Evolutionary conservation across 2,888 invertebrate species (phyloP).

Genomic region (Podabrus alpinus): DNA sequence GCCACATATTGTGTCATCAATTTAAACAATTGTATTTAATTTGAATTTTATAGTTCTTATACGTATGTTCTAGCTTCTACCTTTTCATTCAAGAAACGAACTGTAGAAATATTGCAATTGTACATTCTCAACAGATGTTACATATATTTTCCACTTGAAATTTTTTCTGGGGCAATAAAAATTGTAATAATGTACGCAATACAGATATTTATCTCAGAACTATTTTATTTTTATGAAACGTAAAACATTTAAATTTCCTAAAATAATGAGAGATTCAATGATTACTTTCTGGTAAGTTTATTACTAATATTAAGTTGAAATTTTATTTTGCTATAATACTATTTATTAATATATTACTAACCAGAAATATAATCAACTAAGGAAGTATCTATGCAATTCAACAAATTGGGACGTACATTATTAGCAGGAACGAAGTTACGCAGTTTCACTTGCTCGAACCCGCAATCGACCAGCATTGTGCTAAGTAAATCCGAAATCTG

Average conservation of each 20-base stretch:
- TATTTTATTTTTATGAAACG: not conserved
- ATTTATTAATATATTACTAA: no score
- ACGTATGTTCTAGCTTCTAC: not conserved
- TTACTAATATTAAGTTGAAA: no score
- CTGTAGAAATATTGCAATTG: not conserved
- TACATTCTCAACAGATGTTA: not conserved
- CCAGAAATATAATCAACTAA: not conserved
- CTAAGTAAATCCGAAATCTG: not conserved
- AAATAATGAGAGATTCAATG: not conserved
- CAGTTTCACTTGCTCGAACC: not conserved
- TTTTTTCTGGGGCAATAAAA: not conserved
- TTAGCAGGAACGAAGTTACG: not conserved
- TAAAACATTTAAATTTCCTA: not conserved
- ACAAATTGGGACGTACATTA: no score
- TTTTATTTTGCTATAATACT: no score
- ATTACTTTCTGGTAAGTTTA: no score
- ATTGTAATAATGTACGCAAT: not conserved
- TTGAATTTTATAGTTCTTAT: not conserved
- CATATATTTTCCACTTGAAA: not conserved
- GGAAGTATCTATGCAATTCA: not conserved
- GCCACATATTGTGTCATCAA: not conserved
- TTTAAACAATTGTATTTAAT: not conserved
- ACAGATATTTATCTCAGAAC: not conserved
- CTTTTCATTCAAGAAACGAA: not conserved
- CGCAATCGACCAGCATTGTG: not conserved